A percentile compares a stretch with the other conserved stretches of the same genome.
phyloP scores from a whole-genome alignment of 2,888 invertebrate genomes.

The Cryptus viduatorius region DNA sequence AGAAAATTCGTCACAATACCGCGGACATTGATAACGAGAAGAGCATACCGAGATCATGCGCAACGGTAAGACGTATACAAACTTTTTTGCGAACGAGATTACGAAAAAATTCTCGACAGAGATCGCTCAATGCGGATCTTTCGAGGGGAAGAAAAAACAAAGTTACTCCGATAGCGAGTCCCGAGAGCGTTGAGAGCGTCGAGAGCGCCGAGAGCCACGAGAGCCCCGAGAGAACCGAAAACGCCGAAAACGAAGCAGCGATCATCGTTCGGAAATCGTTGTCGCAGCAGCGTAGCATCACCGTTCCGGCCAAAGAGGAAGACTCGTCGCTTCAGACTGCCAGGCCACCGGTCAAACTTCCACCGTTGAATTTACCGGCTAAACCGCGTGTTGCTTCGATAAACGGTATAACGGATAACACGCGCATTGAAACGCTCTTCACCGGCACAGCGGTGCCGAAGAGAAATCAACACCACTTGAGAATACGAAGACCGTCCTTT shows the following conservation, averaged over 20 bases:
- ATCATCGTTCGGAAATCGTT: slow-evolving; percentile 31
- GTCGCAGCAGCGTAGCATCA: slow-evolving; percentile 14
- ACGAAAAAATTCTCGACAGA: slow-evolving; percentile 75
- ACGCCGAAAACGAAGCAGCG: slow-evolving; percentile 37
- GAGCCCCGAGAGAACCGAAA: slow-evolving; percentile 62
- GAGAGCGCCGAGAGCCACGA: slow-evolving; percentile 52
- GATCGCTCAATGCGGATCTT: slow-evolving; percentile 72
- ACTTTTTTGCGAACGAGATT: slow-evolving; percentile 79
- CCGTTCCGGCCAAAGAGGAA: slow-evolving; percentile 29
- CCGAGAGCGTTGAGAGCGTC: slow-evolving; percentile 58
- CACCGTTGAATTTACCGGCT: slow-evolving; percentile 75
- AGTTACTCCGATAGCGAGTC: slow-evolving; percentile 73
- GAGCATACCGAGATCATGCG: slow-evolving; percentile 74
- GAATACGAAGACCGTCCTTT: slow-evolving; percentile 78
- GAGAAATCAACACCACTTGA: slow-evolving; percentile 79
- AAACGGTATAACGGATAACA: slow-evolving; percentile 51
- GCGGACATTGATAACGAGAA: slow-evolving; percentile 59
- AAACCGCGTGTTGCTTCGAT: slow-evolving; percentile 66
- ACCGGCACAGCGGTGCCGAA: slow-evolving; percentile 74
- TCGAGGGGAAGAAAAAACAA: slow-evolving; percentile 74
- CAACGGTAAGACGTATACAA: slow-evolving; percentile 80
- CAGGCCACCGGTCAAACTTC: slow-evolving; percentile 74
- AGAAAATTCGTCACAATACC: slow-evolving; percentile 58
- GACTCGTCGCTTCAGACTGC: slow-evolving; percentile 41
- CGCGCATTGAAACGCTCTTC: slow-evolving; percentile 38